These are phyloP conservation scores for Percopsis transmontana DNA, from an alignment of 2,113 vertebrate species.

Conservation along the genomic window DNA sequence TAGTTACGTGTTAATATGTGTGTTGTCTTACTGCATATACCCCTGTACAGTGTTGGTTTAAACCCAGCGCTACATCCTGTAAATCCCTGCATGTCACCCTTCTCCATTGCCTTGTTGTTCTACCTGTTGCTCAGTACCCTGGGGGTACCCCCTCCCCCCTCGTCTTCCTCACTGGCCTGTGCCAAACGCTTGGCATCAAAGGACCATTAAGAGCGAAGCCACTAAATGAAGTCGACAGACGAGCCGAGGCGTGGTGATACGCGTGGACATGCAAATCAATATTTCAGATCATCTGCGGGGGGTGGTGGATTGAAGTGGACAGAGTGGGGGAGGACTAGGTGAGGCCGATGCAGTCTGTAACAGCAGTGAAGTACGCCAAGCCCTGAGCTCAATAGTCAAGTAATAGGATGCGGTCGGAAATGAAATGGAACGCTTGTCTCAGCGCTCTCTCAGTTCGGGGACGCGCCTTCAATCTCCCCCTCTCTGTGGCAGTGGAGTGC, in stretches of 20 bases:
- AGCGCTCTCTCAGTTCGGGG: background rate
- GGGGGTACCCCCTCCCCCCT: constrained; percentile 11
- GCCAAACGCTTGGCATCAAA: constrained; percentile 63
- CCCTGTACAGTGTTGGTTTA: constrained; percentile 11
- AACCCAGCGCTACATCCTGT: constrained; percentile 25
- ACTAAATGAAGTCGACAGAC: constrained; percentile 76
- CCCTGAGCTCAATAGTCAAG: constrained; percentile 7
- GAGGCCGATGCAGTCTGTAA: constrained; percentile 26
- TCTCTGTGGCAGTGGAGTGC: constrained; percentile 1
- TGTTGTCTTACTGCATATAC: constrained; percentile 4
- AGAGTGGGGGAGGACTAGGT: background rate
- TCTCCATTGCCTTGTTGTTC: constrained; percentile 16
- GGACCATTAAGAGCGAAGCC: constrained; percentile 54
- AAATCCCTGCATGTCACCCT: constrained; percentile 24
- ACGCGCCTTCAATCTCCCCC: background rate
- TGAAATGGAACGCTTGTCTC: constrained; percentile 11
- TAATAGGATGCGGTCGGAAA: background rate
- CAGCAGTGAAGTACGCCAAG: constrained; percentile 28
- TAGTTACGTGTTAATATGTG: background rate
- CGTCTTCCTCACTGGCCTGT: constrained; percentile 34
- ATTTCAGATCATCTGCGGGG: constrained; percentile 73
- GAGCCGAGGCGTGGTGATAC: constrained; percentile 68
- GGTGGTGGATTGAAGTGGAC: constrained; percentile 27
- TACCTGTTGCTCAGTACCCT: constrained; percentile 36
- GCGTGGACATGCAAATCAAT: constrained; percentile 79